These are phyloP conservation scores for Morbakka virulenta DNA, from an alignment of 30 jellyfish, hydroid and myxozoan species.

Conservation along the genomic window DNA sequence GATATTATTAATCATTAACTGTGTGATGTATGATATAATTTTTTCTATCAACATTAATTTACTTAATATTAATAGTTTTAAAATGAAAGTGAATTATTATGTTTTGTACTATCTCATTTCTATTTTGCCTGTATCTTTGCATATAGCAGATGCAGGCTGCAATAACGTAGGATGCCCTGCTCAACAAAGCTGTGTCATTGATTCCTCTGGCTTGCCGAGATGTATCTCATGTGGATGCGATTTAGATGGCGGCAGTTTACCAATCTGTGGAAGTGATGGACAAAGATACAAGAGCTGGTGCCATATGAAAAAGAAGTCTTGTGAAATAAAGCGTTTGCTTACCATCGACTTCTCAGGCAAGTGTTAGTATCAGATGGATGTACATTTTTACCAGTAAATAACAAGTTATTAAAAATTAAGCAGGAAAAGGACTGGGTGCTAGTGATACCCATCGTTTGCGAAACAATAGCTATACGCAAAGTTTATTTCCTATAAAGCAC, in stretches of 20 bases:
- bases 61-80: no score
- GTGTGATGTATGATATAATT: no score
- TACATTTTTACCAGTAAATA: neutral
- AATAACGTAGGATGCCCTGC: constrained; percentile 39
- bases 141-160: constrained; percentile 32
- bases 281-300: constrained; percentile 63
- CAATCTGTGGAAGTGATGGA: constrained; percentile 70
- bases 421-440: no score
- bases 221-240: constrained; percentile 49
- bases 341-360: constrained; percentile 18
- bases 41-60: no score
- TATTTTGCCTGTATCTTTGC: neutral
- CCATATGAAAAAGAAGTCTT: constrained; percentile 31
- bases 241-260: constrained; percentile 13
- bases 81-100: no score
- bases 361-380: no score
- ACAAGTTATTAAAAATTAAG: neutral
- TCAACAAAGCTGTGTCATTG: constrained; percentile 28
- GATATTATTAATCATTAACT: no score
- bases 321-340: constrained; percentile 24
- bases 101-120: no score
- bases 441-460: no score
- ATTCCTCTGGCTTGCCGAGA: constrained; percentile 40
- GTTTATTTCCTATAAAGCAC: no score
- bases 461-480: no score